Percentiles rank a stretch among this genome's conserved stretches.
These are phyloP conservation scores for Neodiprion lecontei DNA, from an alignment of 1,140 invertebrate species.

Conservation along the genomic window DNA sequence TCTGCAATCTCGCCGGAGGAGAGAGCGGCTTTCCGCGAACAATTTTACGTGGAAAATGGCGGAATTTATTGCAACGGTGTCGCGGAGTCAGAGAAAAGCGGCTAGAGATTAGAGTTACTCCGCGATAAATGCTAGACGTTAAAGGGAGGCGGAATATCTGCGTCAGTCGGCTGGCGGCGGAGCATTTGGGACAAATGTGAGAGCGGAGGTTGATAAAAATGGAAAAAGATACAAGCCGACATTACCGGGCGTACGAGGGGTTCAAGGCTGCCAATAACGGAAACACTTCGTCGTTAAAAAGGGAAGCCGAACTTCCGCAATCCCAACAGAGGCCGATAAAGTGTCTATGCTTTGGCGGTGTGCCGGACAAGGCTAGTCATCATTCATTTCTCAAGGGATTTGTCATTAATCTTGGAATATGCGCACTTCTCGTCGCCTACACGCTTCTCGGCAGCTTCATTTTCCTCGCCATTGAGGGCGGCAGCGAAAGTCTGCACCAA, in stretches of 20 bases:
- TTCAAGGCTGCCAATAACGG: constrained; percentile 60
- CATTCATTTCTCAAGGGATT: constrained; percentile 74
- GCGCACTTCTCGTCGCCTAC: constrained; percentile 86
- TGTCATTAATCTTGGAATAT: constrained; percentile 88
- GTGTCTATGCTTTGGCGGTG: constrained; percentile 71
- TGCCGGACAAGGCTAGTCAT: constrained; percentile 68
- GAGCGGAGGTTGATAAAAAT: constrained; percentile 30
- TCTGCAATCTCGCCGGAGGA: not conserved
- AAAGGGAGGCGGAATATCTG: not conserved
- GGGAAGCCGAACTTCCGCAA: constrained; percentile 33
- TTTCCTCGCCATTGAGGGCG: constrained; percentile 89
- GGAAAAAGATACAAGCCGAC: constrained; percentile 52
- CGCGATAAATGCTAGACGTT: constrained; percentile 27
- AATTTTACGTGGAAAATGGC: constrained; percentile 22
- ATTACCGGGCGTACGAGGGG: constrained; percentile 58
- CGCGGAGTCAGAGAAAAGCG: constrained; percentile 18
- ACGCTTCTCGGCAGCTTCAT: constrained; percentile 91
- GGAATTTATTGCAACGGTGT: constrained; percentile 25
- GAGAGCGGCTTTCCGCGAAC: not conserved
- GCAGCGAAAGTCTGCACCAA: constrained; percentile 69
- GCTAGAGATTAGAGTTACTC: constrained; percentile 25
- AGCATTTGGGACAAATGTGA: not conserved
- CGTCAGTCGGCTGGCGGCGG: not conserved
- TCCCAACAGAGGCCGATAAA: constrained; percentile 52
- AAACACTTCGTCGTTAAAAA: constrained; percentile 61